Percentiles rank a stretch among this genome's conserved stretches.
Evolutionary conservation across 1,140 invertebrate genomes (phyloP).

Genomic region (Drosophila athabasca): DNA sequence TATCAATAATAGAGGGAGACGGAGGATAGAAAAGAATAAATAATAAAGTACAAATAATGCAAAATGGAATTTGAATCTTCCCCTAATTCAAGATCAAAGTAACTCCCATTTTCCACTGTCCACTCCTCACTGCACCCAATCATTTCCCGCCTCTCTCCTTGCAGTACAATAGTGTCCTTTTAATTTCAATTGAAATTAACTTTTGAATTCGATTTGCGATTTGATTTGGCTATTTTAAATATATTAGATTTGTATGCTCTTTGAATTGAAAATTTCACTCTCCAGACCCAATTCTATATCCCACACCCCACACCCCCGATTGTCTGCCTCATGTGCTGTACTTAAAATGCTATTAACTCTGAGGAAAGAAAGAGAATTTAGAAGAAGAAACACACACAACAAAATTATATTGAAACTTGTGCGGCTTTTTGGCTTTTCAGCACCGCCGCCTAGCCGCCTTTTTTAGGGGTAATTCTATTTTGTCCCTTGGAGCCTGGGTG

Average conservation of each 20-base stretch:
- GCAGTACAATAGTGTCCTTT: constrained; percentile 40
- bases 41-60: too few relatives aligned
- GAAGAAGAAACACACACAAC: background rate
- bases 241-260: constrained; percentile 31
- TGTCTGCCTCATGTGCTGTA: constrained; percentile 48
- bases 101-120: background rate
- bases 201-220: constrained; percentile 28
- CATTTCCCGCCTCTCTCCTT: too few relatives aligned
- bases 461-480: constrained; percentile 64
- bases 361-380: constrained; percentile 13
- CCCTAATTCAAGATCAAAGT: background rate
- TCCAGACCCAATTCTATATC: background rate
- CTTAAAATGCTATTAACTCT: constrained; percentile 81
- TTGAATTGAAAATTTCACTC: constrained; percentile 15
- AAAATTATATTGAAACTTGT: constrained; percentile 68
- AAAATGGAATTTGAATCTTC: too few relatives aligned
- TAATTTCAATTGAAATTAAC: constrained; percentile 59
- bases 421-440: constrained; percentile 75
- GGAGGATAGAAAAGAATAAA: too few relatives aligned
- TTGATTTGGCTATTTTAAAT: constrained; percentile 37
- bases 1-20: too few relatives aligned
- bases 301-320: background rate
- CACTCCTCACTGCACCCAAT: background rate
- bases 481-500: constrained; percentile 35
- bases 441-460: constrained; percentile 39